Percentiles rank a stretch among this genome's conserved stretches.
phyloP scores from a whole-genome alignment of 2,888 invertebrate genomes.

The Leucophenga montana region DNA sequence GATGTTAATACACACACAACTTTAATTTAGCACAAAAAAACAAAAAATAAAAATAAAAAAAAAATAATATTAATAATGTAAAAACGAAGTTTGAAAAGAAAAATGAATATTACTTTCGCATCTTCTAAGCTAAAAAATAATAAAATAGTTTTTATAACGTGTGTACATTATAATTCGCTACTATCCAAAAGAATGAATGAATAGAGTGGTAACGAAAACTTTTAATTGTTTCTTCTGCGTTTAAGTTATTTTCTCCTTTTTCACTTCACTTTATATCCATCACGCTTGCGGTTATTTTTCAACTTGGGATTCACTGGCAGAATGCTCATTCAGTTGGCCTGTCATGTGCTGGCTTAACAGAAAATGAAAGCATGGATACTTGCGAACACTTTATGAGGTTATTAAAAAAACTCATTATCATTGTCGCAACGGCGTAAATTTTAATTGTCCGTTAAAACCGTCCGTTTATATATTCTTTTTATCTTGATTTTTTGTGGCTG shows the following conservation, averaged over 20 bases:
- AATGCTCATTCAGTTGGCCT: not conserved
- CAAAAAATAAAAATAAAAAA: not conserved
- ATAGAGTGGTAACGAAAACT: conserved; percentile 56
- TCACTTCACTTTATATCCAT: conserved; percentile 56
- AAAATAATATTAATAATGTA: not conserved
- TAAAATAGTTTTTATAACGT: conserved; percentile 13
- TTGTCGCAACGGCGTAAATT: conserved; percentile 66
- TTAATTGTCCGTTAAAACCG: conserved; percentile 64
- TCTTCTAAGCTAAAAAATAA: not conserved
- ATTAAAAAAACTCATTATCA: conserved; percentile 65
- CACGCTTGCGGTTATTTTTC: conserved; percentile 62
- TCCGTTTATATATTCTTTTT: conserved; percentile 40
- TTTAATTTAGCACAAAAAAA: too few species aligned
- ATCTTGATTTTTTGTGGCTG: conserved; percentile 33
- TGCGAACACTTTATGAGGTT: conserved; percentile 55
- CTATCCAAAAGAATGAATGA: conserved; percentile 22
- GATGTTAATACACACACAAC: too few species aligned
- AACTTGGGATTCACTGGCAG: conserved; percentile 30
- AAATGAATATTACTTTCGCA: not conserved
- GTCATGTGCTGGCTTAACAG: conserved; percentile 3
- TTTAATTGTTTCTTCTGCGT: conserved; percentile 61
- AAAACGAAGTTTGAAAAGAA: not conserved
- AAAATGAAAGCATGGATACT: conserved; percentile 13
- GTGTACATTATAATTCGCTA: not conserved
- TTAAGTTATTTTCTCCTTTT: conserved; percentile 42